Evolutionary conservation across 2,888 invertebrate species (phyloP), one percentile per base, ranked within the genome.

Genomic region (Sipha maydis): DNA sequence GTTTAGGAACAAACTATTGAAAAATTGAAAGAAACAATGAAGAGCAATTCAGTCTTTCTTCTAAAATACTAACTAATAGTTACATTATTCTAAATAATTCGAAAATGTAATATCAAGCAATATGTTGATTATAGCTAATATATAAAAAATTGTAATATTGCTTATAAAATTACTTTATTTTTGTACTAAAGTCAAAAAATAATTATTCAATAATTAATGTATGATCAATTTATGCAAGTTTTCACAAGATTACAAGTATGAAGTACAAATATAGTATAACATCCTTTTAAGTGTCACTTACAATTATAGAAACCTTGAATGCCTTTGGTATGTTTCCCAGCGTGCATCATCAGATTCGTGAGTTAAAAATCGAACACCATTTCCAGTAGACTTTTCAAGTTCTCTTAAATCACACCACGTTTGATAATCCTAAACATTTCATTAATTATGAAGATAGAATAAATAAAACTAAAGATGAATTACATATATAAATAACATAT

Each of bases 381-480:
- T 31, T 19, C 67, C 88, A 67, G 96, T 95, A 89, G 92, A 91
- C 28, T 89, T 90, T 93, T 99, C 99, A 86, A 99, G 93, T 91
- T 95, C 94, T 86, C 98, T 94, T 91, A 99, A 93, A 93, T 99
- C 99, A 91, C 95, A 95, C 98, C 99, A 99, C 9, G 98, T 98
- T 92, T 97, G 95, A 92, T 96, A 96, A 92, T 98, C 95, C 95
- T 96, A 91, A 91, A 89, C 21, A 83, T 25, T 61, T 21, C 61
- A 28, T 48, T 48, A 48, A 48, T 48, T 48, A 48, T 48, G 48
- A 48, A 48, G 34, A 73, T 67, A 61, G 34, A 76, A 85, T 48
- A 71, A 61, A 0, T 14, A 48, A 84, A 19, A 79, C 3, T 67
- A 85, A n/a, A n/a, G n/a, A n/a, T n/a, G n/a, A n/a, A n/a, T n/a